Evolutionary conservation across 2,888 invertebrate species (phyloP), one percentile per base, ranked within the genome.

Genomic region (Caenorhabditis doughertyi): DNA sequence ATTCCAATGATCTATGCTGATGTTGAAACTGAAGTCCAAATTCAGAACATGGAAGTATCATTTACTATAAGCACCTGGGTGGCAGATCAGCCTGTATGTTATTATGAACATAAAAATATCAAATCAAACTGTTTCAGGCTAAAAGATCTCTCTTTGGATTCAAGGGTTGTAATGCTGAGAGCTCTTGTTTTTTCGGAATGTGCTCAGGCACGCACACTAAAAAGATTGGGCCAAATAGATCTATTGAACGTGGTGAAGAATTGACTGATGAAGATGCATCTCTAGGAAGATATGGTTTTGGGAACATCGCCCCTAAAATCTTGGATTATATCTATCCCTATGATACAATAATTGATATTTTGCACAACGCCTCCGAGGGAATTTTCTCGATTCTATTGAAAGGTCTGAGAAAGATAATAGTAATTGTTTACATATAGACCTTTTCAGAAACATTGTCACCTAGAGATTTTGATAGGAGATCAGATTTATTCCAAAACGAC

Each of bases 31-130:
- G 2, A 13, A 18, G 9, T 4, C 13, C 5, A 8, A 23, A 23
- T 9, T 25, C n/a, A 44, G n/a, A 27, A 35, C 35, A 35, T 35
- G 7, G 25, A 42, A 11, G 44, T 32, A 1, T 2, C 8, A 4
- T 42, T 44, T 23, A 9, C 13, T 4, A 29, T 62, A 2, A 1
- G 1, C 8, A 25, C 62, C 8, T 62, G 42, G 42, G 21, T 18
- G 2, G 62, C 44, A 8, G 62, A 62, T n/a, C 62, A 62, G n/a
- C 62, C 62, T 5, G 62, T 62, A 62, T 18, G 21, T 39, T 35
- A 21, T 9, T 3, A 3, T 35, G 13, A 18, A 23, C 23, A 9
- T 25, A 16, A 0, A 8, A 55, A 16, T 16, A 2, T 9, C 18
- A 9, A 47, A 16, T 16, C 5, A 9, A 4, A 16, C 5, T 18